Conservation (phyloP, 2,797 vertebrate species). For the Esox masquinongy region DNA sequence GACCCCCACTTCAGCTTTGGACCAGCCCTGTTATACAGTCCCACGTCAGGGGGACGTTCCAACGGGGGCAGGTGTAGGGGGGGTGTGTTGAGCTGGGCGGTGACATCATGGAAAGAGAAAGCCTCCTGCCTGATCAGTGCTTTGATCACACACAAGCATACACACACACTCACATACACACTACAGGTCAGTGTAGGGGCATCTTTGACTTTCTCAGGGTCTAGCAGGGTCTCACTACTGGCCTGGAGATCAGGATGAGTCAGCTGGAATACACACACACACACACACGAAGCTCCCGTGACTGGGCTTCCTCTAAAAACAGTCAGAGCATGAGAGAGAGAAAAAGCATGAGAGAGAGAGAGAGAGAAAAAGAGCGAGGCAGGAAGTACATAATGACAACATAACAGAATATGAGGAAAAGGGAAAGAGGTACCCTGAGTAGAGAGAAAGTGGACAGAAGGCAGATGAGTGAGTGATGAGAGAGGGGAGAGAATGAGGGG, state of each 20-base stretch:
- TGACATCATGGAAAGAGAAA: slow-evolving; percentile 10
- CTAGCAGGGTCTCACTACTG: slow-evolving; percentile 62
- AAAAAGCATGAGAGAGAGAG: slow-evolving; percentile 9
- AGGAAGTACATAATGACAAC: neutral
- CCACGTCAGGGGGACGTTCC: slow-evolving; percentile 35
- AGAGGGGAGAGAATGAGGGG: slow-evolving; percentile 15
- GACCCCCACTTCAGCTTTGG: slow-evolving; percentile 21
- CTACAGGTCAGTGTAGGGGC: slow-evolving; percentile 47
- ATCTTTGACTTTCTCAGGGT: slow-evolving; percentile 31
- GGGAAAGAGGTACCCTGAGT: slow-evolving; percentile 20
- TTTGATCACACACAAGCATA: slow-evolving; percentile 5
- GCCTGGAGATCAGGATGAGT: slow-evolving; percentile 69
- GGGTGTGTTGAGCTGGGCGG: neutral
- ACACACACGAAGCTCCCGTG: slow-evolving; percentile 37
- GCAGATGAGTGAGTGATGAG: slow-evolving; percentile 13
- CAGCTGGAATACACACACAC: slow-evolving; percentile 51
- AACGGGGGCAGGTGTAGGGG: slow-evolving; percentile 24
- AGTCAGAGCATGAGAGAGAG: slow-evolving; percentile 52
- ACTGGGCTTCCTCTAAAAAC: slow-evolving; percentile 65
- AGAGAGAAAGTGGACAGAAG: slow-evolving; percentile 12
- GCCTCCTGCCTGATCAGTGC: neutral
- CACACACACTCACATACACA: slow-evolving; percentile 4
- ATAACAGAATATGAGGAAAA: slow-evolving; percentile 6
- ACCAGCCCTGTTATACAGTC: slow-evolving; percentile 13
- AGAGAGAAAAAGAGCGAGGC: slow-evolving; percentile 28